phyloP scores from a whole-genome alignment of 2,797 vertebrate species.

The Microctenopoma steveboyesi region DNA sequence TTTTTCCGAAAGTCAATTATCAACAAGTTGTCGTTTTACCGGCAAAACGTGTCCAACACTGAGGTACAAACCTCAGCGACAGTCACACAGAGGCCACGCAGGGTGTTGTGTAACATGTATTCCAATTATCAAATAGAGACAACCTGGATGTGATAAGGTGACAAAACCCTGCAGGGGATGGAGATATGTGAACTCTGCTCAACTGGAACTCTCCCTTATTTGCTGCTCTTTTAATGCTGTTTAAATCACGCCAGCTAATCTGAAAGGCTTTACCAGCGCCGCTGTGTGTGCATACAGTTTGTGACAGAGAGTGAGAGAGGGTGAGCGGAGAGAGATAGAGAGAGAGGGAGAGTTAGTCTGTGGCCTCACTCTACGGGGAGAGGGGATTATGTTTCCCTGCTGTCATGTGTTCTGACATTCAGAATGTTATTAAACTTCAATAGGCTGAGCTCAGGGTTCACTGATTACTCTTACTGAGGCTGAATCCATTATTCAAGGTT shows the following conservation, averaged over 20 bases:
- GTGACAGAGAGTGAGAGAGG: constrained; percentile 27
- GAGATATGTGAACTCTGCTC: constrained; percentile 52
- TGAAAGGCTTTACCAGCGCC: constrained; percentile 63
- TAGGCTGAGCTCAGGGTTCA: constrained; percentile 79
- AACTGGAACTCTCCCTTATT: constrained; percentile 70
- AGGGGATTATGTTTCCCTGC: constrained; percentile 79
- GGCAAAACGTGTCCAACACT: constrained; percentile 16
- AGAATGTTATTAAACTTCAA: constrained; percentile 82
- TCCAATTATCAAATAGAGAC: constrained; percentile 51
- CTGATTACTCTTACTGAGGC: constrained; percentile 75
- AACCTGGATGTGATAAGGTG: constrained; percentile 52
- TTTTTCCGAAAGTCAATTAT: constrained; percentile 21
- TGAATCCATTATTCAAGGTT: constrained; percentile 77
- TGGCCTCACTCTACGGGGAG: constrained; percentile 62
- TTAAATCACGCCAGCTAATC: constrained; percentile 74
- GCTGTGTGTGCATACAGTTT: constrained; percentile 49
- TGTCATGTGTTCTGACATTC: constrained; percentile 82
- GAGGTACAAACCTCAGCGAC: constrained; percentile 12
- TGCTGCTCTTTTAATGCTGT: constrained; percentile 68
- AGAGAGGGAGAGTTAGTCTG: constrained; percentile 49
- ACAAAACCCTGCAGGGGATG: constrained; percentile 45
- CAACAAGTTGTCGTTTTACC: constrained; percentile 19
- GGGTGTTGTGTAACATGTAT: constrained; percentile 40
- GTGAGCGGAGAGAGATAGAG: constrained; percentile 22
- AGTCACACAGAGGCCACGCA: constrained; percentile 12